Conservation (phyloP, 2,888 invertebrate species). For the Gryllus longicercus region DNA sequence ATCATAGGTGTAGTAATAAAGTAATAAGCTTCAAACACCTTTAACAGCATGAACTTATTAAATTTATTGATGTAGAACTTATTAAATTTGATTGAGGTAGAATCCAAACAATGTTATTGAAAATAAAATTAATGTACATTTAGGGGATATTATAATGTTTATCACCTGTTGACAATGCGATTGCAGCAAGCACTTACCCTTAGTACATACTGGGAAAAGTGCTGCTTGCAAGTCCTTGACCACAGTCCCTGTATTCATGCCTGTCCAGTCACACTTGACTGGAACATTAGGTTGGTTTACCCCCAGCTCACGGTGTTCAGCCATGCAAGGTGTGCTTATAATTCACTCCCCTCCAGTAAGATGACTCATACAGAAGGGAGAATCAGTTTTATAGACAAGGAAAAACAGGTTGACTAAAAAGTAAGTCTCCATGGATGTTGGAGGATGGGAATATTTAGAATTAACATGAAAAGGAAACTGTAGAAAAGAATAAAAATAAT, state of each 20-base stretch:
- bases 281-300: background rate
- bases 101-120: too few relatives aligned
- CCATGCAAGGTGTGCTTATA: background rate
- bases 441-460: background rate
- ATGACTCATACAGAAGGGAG: background rate
- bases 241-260: constrained; percentile 36
- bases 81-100: too few relatives aligned
- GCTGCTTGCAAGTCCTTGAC: constrained; percentile 65
- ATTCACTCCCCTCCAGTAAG: constrained; percentile 1
- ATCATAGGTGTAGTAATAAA: too few relatives aligned
- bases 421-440: background rate
- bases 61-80: too few relatives aligned
- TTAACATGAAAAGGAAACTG: background rate
- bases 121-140: too few relatives aligned
- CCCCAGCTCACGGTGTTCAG: background rate
- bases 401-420: background rate
- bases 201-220: constrained; percentile 54
- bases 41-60: too few relatives aligned
- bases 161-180: background rate
- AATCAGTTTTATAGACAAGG: background rate
- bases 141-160: too few relatives aligned
- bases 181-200: constrained; percentile 33
- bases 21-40: too few relatives aligned
- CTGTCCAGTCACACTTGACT: constrained; percentile 23
- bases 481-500: background rate